These are phyloP conservation scores for Ochropleura plecta DNA, from an alignment of 2,888 invertebrate species.

Conservation along the genomic window DNA sequence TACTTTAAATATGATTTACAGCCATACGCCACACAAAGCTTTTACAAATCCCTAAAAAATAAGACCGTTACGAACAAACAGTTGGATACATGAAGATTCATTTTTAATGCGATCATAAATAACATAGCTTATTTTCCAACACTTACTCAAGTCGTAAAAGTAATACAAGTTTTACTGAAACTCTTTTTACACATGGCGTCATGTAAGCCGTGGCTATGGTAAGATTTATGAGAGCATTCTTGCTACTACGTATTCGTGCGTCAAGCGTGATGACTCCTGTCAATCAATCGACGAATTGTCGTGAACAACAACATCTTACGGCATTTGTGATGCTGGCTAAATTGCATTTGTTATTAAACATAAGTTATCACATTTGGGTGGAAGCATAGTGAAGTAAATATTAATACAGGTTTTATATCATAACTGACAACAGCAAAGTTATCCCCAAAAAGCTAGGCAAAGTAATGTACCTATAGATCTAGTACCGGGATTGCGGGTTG, in stretches of 20 bases:
- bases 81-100: constrained; percentile 39
- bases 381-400: no score
- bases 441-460: no score
- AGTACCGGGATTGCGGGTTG: no score
- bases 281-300: constrained; percentile 85
- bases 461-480: no score
- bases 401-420: neutral
- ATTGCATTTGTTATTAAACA: constrained; percentile 30
- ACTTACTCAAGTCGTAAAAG: constrained; percentile 45
- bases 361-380: neutral
- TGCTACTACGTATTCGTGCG: constrained; percentile 78
- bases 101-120: constrained; percentile 52
- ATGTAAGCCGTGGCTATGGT: constrained; percentile 75
- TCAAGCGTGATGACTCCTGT: constrained; percentile 84
- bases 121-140: constrained; percentile 38
- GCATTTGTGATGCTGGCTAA: constrained; percentile 41
- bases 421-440: no score
- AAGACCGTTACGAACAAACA: constrained; percentile 31
- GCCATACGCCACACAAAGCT: constrained; percentile 22
- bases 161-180: constrained; percentile 30
- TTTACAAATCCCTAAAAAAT: constrained; percentile 37
- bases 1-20: constrained; percentile 43
- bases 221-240: constrained; percentile 86
- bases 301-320: constrained; percentile 70
- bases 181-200: constrained; percentile 45